phyloP scores from a whole-genome alignment of 2,888 invertebrate genomes.

The Agonopterix heracliana region DNA sequence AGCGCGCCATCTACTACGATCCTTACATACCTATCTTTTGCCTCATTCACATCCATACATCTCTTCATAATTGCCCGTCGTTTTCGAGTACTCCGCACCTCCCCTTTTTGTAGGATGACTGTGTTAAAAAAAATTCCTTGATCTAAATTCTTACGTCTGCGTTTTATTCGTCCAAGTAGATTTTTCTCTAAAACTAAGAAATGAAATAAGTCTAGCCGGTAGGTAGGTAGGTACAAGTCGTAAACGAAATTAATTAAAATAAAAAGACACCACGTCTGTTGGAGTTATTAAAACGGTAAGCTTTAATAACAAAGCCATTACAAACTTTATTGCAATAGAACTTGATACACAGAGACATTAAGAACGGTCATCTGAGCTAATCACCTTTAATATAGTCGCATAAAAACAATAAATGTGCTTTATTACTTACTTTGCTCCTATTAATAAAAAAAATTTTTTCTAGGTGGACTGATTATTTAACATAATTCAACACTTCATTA shows the following conservation, averaged over 20 bases:
- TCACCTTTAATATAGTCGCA: background rate
- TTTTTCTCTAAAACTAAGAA: too few relatives aligned
- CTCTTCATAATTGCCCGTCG: too few relatives aligned
- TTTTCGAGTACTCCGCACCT: too few relatives aligned
- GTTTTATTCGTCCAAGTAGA: too few relatives aligned
- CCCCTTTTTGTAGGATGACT: too few relatives aligned
- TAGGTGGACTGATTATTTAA: background rate
- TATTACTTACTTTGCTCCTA: background rate
- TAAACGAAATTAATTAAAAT: slow-evolving; percentile 21
- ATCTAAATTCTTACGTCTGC: too few relatives aligned
- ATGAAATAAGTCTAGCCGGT: too few relatives aligned
- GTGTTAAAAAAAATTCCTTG: too few relatives aligned
- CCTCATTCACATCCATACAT: too few relatives aligned
- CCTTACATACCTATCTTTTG: too few relatives aligned
- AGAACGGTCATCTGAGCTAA: background rate
- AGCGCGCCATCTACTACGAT: too few relatives aligned
- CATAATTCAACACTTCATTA: background rate
- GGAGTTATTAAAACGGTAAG: slow-evolving; percentile 46
- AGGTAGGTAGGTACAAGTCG: too few relatives aligned
- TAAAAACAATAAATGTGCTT: background rate
- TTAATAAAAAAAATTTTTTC: background rate
- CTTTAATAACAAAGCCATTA: slow-evolving; percentile 55
- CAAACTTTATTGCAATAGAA: slow-evolving; percentile 44
- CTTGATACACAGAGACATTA: slow-evolving; percentile 26
- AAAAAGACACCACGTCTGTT: slow-evolving; percentile 49